Evolutionary conservation across 2,888 invertebrate genomes (phyloP), one percentile per base, ranked within the genome.

Genomic region (Drosophila paranaensis): DNA sequence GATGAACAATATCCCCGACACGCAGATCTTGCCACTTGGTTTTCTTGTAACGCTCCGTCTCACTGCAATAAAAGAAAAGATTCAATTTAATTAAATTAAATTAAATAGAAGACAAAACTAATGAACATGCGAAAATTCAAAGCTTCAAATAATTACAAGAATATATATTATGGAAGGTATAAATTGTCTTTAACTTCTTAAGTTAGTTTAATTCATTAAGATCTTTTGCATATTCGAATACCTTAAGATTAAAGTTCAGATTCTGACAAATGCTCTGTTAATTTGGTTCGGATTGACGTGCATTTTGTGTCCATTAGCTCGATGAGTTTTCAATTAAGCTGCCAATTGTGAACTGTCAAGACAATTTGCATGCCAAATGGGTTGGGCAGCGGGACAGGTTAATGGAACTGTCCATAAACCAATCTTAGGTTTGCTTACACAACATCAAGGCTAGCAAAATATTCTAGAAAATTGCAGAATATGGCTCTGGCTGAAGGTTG

Each of bases 1-100:
- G 94, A 93, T 98, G 98, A 55, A 99, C 96, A 83, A 99, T 94
- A 93, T 99, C 99, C 3, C 99, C 99, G 39, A 98, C 98, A 72
- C 96, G 94, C 62, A 99, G 95, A 90, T 98, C 96, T 90, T 96
- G 95, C 98, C 98, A 99, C 87, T 97, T 95, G 60, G 96, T 95
- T 92, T 96, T 96, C 88, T 96, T 96, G 92, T 97, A 98, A 61
- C 97, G 94, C 86, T 96, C 96, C 74, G 95, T 94, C 89, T 97
- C 96, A 88, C 97, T 97, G 77, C 43, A 80, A 64, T 14, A 40
- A 27, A 58, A 40, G 25, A 58, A 42, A 14, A 10, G 4, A 37
- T 25, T 30, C 13, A 13, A n/a, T 11, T 13, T 37, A 37, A 37
- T 13, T 27, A 27, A 27, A 27, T 27, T 20, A 20, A 27, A 27